These are phyloP conservation scores for Cyphomyrus discorhynchus DNA, from an alignment of 2,113 vertebrate genomes.

Conservation along the genomic window DNA sequence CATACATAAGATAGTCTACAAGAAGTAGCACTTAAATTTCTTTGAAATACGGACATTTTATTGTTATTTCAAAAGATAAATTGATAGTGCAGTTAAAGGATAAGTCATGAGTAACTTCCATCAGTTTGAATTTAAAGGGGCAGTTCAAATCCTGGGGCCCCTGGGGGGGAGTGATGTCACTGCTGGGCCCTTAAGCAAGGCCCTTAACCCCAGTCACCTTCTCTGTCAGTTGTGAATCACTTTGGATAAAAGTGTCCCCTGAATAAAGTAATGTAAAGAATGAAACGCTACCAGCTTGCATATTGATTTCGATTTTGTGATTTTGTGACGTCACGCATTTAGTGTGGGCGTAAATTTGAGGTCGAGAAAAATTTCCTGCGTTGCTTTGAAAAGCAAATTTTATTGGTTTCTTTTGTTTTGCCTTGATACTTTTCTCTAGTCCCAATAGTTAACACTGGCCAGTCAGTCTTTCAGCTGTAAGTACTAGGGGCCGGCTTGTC, in stretches of 20 bases:
- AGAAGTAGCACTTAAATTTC: neutral
- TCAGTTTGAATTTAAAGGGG: neutral
- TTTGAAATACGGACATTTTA: neutral
- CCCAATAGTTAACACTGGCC: neutral
- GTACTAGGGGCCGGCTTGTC: neutral
- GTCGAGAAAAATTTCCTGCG: neutral
- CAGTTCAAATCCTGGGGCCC: neutral
- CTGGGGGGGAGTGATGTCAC: neutral
- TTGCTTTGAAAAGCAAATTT: neutral
- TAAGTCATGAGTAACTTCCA: neutral
- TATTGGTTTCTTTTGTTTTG: neutral
- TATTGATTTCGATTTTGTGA: neutral
- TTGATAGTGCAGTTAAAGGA: neutral
- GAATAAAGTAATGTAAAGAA: neutral
- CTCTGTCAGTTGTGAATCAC: neutral
- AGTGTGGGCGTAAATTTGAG: neutral
- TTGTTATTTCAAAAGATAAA: neutral
- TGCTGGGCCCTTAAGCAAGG: neutral
- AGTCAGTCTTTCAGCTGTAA: slow-evolving; percentile 37
- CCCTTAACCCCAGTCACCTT: neutral
- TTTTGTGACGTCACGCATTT: neutral
- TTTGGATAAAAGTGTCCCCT: neutral
- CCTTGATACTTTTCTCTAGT: neutral
- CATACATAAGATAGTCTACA: neutral
- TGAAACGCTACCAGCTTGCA: neutral